Evolutionary conservation across 1,140 invertebrate genomes (phyloP).

Genomic region (Agraylea sexmaculata): DNA sequence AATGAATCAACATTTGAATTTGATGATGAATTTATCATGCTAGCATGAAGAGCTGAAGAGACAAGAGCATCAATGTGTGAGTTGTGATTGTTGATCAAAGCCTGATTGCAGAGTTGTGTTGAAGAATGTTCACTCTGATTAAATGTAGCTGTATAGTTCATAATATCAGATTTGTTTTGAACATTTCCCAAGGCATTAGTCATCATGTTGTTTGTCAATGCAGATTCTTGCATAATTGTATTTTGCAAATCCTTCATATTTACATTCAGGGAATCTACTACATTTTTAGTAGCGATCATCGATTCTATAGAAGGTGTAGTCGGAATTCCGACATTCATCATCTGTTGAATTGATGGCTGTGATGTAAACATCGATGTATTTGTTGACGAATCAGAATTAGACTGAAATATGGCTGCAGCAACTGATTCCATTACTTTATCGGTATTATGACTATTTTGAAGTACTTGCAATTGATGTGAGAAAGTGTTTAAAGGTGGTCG

Average conservation of each 20-base stretch:
- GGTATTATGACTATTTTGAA: slow-evolving; percentile 37
- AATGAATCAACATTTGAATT: slow-evolving; percentile 49
- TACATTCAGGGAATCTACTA: slow-evolving; percentile 15
- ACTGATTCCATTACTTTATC: slow-evolving; percentile 40
- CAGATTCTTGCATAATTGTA: slow-evolving; percentile 9
- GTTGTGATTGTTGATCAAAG: slow-evolving; percentile 24
- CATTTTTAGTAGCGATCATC: slow-evolving; percentile 26
- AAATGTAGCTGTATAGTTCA: slow-evolving; percentile 10
- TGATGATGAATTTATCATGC: slow-evolving; percentile 31
- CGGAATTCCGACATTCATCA: slow-evolving; percentile 6
- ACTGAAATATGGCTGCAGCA: slow-evolving; percentile 38
- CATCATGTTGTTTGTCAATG: slow-evolving; percentile 23
- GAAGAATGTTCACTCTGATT: slow-evolving; percentile 8
- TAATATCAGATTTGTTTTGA: slow-evolving; percentile 14
- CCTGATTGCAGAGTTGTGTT: slow-evolving; percentile 31
- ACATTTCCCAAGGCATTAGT: slow-evolving; percentile 8
- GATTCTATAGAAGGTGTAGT: slow-evolving; percentile 28
- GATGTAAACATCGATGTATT: slow-evolving; percentile 8
- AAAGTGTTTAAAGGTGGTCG: slow-evolving; percentile 27
- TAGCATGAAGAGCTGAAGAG: slow-evolving; percentile 38
- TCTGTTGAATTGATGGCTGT: slow-evolving; percentile 16
- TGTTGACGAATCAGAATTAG: slow-evolving; percentile 22
- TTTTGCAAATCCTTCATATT: slow-evolving; percentile 19
- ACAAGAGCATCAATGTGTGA: slow-evolving; percentile 37
- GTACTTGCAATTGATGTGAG: slow-evolving; percentile 34